Evolutionary conservation across 2,888 invertebrate genomes (phyloP), one percentile per base, ranked within the genome.

Genomic region (Ceramica pisi): DNA sequence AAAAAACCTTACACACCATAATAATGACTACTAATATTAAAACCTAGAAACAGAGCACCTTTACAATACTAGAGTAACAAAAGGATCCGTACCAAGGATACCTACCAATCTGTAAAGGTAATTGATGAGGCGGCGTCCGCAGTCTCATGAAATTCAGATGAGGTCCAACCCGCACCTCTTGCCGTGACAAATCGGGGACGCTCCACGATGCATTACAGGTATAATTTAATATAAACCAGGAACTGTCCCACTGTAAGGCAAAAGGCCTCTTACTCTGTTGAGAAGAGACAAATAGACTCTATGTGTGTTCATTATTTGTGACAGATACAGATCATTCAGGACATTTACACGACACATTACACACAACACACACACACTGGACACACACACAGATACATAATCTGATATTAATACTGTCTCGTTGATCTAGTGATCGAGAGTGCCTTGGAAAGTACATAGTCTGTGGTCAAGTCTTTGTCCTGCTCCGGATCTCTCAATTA

Each of bases 101-200:
- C n/a, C n/a, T n/a, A n/a, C n/a, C n/a, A n/a, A n/a, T n/a, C n/a
- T n/a, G 83, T 83, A 83, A 87, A 86, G 83, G 87, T 87, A 90
- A 90, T 90, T 88, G 89, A 89, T 88, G 87, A 85, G 81, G 65
- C 80, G 46, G 78, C 74, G 71, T 65, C 73, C 80, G 70, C 67
- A 76, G 81, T 23, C 86, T 90, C 89, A 91, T 91, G 90, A 90
- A 91, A 89, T 91, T 89, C 82, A 89, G 87, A 90, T 90, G 85
- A 89, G 86, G 46, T 60, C 66, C 63, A 71, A 51, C 66, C 67
- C 81, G 72, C 75, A 71, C 67, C 72, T 69, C 66, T 64, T 26
- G 53, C 53, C 56, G 71, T 84, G 85, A 86, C 82, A 83, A 81
- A 88, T 87, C 78, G 77, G 71, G 63, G 59, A 67, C 68, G 55